Base-by-base conservation (phyloP, 2,113 vertebrate genomes). In the Salminus brasiliensis region DNA sequence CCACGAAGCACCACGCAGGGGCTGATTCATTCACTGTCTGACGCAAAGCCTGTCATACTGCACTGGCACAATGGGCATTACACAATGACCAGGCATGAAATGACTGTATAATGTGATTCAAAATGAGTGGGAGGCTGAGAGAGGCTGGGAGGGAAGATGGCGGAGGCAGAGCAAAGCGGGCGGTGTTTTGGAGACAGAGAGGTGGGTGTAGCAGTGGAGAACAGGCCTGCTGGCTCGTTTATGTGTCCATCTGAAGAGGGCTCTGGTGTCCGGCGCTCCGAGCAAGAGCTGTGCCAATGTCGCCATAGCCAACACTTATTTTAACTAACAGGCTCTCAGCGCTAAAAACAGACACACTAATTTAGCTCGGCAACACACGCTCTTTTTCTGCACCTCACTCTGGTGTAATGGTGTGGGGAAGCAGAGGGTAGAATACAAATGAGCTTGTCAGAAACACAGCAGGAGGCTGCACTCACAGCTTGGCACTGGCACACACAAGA, bases 71-170 rank as follows among this genome's bases (percentile, higher is more conserved):
- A n/a, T 27, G 30, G 13, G 16, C 62, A 29, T 76, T 55, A 66
- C 47, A 36, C 57, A 60, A 45, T 47, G 27, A 45, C 55, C 72
- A 76, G 47, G n/a, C 30, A 76, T 66, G 4, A 29, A 32, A 23
- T 32, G 21, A 63, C 60, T 5, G 29, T 30, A 32, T 25, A 39
- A 36, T 52, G 2, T 4, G 30, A 66, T 76, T 53, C 29, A 76
- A 75, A 75, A 49, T 32, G 59, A 75, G 73, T 67, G 57, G 65
- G 52, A 78, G 59, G 55, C 29, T 29, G 52, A 29, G 34, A 27
- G 23, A 57, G 65, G 65, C 23, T 41, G 65, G 21, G 16, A 45
- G 45, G 25, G 36, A 47, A 68, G 49, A 67, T 66, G 29, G 74
- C 15, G 34, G n/a, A 29, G 32, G 32, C 21, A 29, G n/a, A 21